Base-by-base conservation (phyloP, 2,888 invertebrate species). In the Taphrorychus bicolor region DNA sequence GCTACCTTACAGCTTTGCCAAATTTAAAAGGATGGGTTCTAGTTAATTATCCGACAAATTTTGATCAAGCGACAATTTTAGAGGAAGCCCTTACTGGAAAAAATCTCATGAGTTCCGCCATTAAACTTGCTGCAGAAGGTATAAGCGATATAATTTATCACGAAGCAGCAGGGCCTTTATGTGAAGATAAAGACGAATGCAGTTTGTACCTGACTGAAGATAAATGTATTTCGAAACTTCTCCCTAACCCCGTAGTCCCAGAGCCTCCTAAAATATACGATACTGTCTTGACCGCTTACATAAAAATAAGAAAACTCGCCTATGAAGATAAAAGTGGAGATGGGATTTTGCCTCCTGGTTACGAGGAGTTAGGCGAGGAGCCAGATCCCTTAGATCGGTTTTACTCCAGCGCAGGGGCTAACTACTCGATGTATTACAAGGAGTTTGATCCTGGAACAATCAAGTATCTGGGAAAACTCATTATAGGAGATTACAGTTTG, bases 41-140 rank as follows among this genome's bases (percentile, higher is more conserved):
- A 52, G 79, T 89, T 45, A 88, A 90, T 77, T 90, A 86, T 75
- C 90, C 90, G 0, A 84, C 83, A 66, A 84, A 82, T 4, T 85
- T 86, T 63, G 80, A 84, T 22, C 87, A 89, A 79, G 87, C 88
- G 42, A 83, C 84, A 72, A 81, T 85, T 48, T 77, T 90, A 24
- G 90, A 90, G 79, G 85, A 86, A 79, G 83, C 83, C 1, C 82
- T 90, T 75, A 84, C 86, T 7, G 88, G 88, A 0, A 76, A 76
- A 49, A 61, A 59, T 11, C 22, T 70, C 3, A 78, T 79, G 48
- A 82, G 87, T 17, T 85, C 87, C 5, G 78, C 54, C 3, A 59
- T 64, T 11, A 11, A 21, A 5, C 11, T 19, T 2, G 41, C 69
- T 0, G 5, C 54, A 21, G 70, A 63, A 14, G 74, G 73, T 51